Conservation (phyloP, 2,888 invertebrate genomes). For the Agrochola macilenta region DNA sequence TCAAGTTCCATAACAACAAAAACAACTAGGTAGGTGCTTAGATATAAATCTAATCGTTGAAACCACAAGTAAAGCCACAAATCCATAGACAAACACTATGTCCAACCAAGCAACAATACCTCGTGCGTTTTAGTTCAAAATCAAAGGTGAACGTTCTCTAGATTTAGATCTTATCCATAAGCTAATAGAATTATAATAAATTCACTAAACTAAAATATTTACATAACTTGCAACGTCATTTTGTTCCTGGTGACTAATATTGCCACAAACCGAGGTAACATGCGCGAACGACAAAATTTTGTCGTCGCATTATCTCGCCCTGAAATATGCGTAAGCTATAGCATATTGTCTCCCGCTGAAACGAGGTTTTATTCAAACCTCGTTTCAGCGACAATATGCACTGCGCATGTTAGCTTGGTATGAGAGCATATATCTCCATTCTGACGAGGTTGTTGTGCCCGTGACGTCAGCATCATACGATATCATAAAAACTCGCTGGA, state of each 20-base stretch:
- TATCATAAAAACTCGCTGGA: slow-evolving; percentile 29
- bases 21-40: slow-evolving; percentile 11
- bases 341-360: too few species aligned
- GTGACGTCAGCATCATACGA: slow-evolving; percentile 60
- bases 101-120: slow-evolving; percentile 29
- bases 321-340: neutral
- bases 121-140: slow-evolving; percentile 48
- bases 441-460: slow-evolving; percentile 40
- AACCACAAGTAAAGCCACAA: slow-evolving; percentile 24
- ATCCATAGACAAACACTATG: slow-evolving; percentile 28
- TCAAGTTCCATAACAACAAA: slow-evolving; percentile 1
- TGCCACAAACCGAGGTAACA: neutral
- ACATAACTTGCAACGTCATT: slow-evolving; percentile 47
- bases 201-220: slow-evolving; percentile 47
- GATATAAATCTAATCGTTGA: slow-evolving; percentile 30
- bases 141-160: slow-evolving; percentile 53
- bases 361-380: too few species aligned
- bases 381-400: slow-evolving; percentile 10
- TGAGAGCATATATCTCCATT: slow-evolving; percentile 11
- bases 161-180: slow-evolving; percentile 39
- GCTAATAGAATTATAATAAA: slow-evolving; percentile 48
- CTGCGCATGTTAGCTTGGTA: neutral
- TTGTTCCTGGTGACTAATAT: slow-evolving; percentile 37
- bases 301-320: neutral
- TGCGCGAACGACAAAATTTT: neutral